A percentile compares a stretch with the other conserved stretches of the same genome.
Conservation (phyloP, 2,113 vertebrate genomes). For the Heterochromis multidens region DNA sequence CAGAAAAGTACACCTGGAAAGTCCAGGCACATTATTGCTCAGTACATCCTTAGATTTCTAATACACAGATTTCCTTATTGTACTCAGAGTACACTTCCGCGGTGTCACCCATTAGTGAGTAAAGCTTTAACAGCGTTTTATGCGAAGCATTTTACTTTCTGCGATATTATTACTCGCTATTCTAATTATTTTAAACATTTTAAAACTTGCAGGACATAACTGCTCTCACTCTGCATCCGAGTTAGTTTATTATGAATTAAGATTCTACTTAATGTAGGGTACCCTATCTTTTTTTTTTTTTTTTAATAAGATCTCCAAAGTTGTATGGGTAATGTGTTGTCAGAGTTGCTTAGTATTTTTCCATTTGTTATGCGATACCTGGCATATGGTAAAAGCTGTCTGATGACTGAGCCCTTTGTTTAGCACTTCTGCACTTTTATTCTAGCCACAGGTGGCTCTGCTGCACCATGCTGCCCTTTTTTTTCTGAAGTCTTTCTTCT, state of each 20-base stretch:
- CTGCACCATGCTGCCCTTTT: neutral
- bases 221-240: neutral
- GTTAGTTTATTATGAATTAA: neutral
- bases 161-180: neutral
- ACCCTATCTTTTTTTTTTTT: neutral
- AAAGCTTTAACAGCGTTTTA: neutral
- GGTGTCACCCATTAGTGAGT: neutral
- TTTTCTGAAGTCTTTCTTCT: neutral
- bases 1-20: neutral
- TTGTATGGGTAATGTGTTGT: neutral
- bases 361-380: constrained; percentile 31
- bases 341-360: constrained; percentile 36
- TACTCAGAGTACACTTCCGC: neutral
- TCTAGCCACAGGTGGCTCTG: constrained; percentile 58
- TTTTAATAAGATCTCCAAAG: neutral
- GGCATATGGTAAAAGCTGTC: constrained; percentile 18
- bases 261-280: neutral
- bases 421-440: constrained; percentile 11
- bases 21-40: neutral
- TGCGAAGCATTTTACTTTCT: neutral
- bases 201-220: neutral
- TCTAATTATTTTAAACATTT: neutral
- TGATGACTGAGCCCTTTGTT: constrained; percentile 48
- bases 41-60: neutral
- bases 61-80: neutral